Evolutionary conservation across 1,140 invertebrate species (phyloP), one percentile per base, ranked within the genome.

Genomic region (Pachypsylla venusta): DNA sequence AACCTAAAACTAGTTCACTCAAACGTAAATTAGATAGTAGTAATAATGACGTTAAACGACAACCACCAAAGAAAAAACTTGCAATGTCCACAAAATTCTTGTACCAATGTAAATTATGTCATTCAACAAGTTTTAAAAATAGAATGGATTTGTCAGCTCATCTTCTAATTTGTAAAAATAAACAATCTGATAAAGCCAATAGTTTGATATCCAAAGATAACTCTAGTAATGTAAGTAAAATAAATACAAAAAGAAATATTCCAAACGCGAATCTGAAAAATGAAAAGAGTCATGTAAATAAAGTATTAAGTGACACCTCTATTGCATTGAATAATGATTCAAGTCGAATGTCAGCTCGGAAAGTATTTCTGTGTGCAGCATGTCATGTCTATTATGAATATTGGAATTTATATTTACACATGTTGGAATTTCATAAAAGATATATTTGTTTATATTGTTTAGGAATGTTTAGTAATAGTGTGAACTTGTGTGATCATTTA

Each of bases 301-400:
- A 35, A n/a, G n/a, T 35, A 35, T 10, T 10, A 7, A 35, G n/a
- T 35, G 30, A 35, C 7, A 35, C 69, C 69, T 14, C 72, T 75
- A 56, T 62, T 54, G 54, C 28, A 25, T 40, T 64, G 59, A 66
- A 65, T 58, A 64, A 60, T 54, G 66, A 70, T 39, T 74, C 74
- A 14, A 79, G 77, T 66, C 81, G 79, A 55, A 76, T 78, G 65
- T 78, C 81, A n/a, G 81, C 81, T 20, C 72, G 82, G 48, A 84
- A 84, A 71, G 84, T 85, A 57, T 87, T 83, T 63, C 68, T 85
- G 14, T 89, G 86, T 68, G 81, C 82, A 10, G 80, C 81, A 1
- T 89, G 86, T 69, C 81, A 79, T 24, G 84, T 80, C 1, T 87
- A 87, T 64, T 87, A 85, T 72, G 84, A 87, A 70, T 84, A 84